These are phyloP conservation scores for Apodemus agrarius DNA, from an alignment of 2,797 vertebrate species.

Conservation along the genomic window DNA sequence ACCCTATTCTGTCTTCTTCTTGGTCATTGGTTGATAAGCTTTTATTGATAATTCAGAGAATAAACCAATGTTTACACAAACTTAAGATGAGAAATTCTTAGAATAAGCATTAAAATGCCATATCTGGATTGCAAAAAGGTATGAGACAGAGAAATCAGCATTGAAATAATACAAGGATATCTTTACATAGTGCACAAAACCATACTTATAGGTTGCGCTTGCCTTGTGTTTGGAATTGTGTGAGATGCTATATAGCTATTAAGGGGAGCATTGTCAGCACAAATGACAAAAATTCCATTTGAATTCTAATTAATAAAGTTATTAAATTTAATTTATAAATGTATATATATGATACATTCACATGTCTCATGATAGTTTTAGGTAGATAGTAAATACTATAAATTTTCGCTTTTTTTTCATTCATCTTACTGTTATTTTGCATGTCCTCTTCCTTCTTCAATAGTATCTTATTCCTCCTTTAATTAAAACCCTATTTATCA, in stretches of 20 bases:
- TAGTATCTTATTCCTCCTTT: not conserved
- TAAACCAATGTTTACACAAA: too few species aligned
- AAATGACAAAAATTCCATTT: not conserved
- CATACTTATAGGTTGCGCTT: not conserved
- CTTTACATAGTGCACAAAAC: too few species aligned
- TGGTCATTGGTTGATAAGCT: too few species aligned
- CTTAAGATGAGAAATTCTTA: too few species aligned
- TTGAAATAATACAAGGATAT: too few species aligned
- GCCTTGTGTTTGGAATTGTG: not conserved
- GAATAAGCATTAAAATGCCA: too few species aligned
- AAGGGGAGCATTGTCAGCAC: not conserved
- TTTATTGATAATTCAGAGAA: too few species aligned
- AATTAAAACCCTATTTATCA: not conserved
- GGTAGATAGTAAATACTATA: not conserved
- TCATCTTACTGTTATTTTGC: not conserved
- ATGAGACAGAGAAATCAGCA: too few species aligned
- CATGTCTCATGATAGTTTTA: not conserved
- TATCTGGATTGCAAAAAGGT: too few species aligned
- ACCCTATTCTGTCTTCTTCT: too few species aligned
- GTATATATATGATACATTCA: too few species aligned
- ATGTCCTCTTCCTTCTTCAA: not conserved
- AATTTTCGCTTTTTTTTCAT: not conserved
- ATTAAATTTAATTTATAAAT: not conserved
- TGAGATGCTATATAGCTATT: not conserved
- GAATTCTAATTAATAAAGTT: not conserved